Percentiles rank a stretch among this genome's conserved stretches.
Evolutionary conservation across 2,888 invertebrate species (phyloP).

Genomic region (Falcaria lacertinaria): DNA sequence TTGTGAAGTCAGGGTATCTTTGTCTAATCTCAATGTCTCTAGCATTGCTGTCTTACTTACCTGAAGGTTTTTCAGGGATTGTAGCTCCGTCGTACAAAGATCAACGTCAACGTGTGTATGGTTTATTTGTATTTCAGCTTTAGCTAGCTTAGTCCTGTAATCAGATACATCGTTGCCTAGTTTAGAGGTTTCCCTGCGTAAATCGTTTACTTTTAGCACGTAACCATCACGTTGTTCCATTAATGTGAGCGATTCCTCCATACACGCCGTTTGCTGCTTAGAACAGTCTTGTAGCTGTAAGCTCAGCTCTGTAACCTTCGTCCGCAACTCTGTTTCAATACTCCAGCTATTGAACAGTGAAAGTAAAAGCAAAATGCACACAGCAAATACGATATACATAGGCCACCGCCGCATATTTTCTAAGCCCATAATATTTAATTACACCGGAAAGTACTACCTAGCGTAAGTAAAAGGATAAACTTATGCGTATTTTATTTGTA

Average conservation of each 20-base stretch:
- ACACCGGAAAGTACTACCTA: too few species aligned
- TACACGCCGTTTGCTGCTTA: slow-evolving; percentile 60
- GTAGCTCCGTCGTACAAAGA: slow-evolving; percentile 66
- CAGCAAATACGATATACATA: slow-evolving; percentile 65
- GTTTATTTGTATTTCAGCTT: slow-evolving; percentile 59
- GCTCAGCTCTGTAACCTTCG: slow-evolving; percentile 51
- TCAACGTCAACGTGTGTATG: slow-evolving; percentile 60
- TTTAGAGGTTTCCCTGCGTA: slow-evolving; percentile 54
- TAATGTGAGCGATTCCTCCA: slow-evolving; percentile 63
- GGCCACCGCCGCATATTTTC: slow-evolving; percentile 78
- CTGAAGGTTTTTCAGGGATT: slow-evolving; percentile 70
- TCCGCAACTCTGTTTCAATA: slow-evolving; percentile 62
- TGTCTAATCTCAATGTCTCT: slow-evolving; percentile 67
- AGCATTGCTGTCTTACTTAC: slow-evolving; percentile 64
- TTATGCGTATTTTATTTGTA: too few species aligned
- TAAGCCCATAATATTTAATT: slow-evolving; percentile 56
- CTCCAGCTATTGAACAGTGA: slow-evolving; percentile 74
- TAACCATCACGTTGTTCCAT: slow-evolving; percentile 62
- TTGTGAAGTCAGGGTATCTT: slow-evolving; percentile 60
- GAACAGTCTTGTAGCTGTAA: slow-evolving; percentile 66
- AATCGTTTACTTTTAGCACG: slow-evolving; percentile 52
- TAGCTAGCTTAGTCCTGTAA: slow-evolving; percentile 45
- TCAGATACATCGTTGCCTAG: slow-evolving; percentile 47
- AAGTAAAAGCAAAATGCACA: slow-evolving; percentile 65
- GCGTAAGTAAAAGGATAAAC: too few species aligned